phyloP scores from a whole-genome alignment of 1,140 invertebrate genomes.

The Ceratina calcarata region DNA sequence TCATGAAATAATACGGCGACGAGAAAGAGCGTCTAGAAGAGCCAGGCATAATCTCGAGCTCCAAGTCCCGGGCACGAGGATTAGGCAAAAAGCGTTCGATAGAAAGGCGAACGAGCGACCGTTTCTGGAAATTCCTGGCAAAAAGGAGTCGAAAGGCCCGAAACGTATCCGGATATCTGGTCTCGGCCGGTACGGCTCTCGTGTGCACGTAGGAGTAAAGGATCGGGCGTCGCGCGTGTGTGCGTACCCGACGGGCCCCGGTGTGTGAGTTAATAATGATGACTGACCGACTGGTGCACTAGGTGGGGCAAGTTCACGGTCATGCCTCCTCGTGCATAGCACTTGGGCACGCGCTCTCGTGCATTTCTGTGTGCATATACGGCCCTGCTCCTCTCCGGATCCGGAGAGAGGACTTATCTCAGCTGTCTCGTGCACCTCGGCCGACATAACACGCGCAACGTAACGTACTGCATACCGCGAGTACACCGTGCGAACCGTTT shows the following conservation, averaged over 20 bases:
- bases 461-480: slow-evolving; percentile 13
- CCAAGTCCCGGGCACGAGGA: background rate
- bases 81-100: background rate
- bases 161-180: slow-evolving; percentile 36
- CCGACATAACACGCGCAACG: slow-evolving; percentile 37
- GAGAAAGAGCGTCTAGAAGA: too few relatives aligned
- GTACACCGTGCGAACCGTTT: background rate
- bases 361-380: slow-evolving; percentile 56
- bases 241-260: slow-evolving; percentile 4
- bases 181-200: slow-evolving; percentile 20
- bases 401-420: slow-evolving; percentile 42
- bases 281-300: slow-evolving; percentile 70
- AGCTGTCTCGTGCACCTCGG: slow-evolving; percentile 40
- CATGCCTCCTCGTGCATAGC: slow-evolving; percentile 64
- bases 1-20: too few relatives aligned
- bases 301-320: slow-evolving; percentile 75
- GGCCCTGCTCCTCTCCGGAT: slow-evolving; percentile 37
- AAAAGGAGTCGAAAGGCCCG: background rate
- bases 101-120: background rate
- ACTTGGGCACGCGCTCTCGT: slow-evolving; percentile 57
- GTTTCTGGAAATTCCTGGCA: background rate
- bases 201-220: slow-evolving; percentile 45
- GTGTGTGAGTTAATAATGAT: slow-evolving; percentile 71
- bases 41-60: too few relatives aligned
- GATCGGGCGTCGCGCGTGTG: slow-evolving; percentile 18